Evolutionary conservation across 2,888 invertebrate genomes (phyloP), one percentile per base, ranked within the genome.

Genomic region (Cacoxenus indagator): DNA sequence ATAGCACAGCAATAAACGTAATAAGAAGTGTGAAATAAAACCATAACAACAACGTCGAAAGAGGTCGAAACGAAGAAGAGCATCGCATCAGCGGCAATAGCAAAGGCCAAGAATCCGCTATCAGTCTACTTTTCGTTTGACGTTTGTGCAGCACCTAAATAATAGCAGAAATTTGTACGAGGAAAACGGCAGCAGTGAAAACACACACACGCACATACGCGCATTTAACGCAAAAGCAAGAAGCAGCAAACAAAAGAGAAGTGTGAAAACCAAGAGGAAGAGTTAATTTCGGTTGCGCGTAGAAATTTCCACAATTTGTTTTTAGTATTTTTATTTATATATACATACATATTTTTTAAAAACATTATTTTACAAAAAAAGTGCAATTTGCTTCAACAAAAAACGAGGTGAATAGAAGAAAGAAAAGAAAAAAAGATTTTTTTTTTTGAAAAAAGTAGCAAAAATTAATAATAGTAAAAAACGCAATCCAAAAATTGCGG

Each of bases 101-200:
- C 37, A 37, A 37, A 54, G 9, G 54, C 54, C 22, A 22, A 26
- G 24, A 54, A 26, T 37, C 5, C 37, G 14, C 2, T 11, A 8
- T 37, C 37, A 14, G 37, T 57, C 29, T 57, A 57, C 26, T 57
- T 57, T 57, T 57, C 29, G 26, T 26, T 14, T 55, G 55, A 55
- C 57, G n/a, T 57, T 57, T 29, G 57, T 57, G 27, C 29, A 29
- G 57, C 57, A 57, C 57, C 27, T 17, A 57, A 57, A 27, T n/a
- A 27, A 24, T n/a, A n/a, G n/a, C n/a, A n/a, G n/a, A 54, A 54
- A 26, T 27, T n/a, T 26, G 29, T n/a, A 19, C 54, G 54, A 24
- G 26, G 5, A 19, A 27, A 57, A 29, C n/a, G 17, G 14, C 8
- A 29, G 24, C 24, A 54, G 24, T 19, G 11, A 57, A 26, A 29